Conservation (phyloP, 2,113 vertebrate species). For the Lasiurus cinereus region DNA sequence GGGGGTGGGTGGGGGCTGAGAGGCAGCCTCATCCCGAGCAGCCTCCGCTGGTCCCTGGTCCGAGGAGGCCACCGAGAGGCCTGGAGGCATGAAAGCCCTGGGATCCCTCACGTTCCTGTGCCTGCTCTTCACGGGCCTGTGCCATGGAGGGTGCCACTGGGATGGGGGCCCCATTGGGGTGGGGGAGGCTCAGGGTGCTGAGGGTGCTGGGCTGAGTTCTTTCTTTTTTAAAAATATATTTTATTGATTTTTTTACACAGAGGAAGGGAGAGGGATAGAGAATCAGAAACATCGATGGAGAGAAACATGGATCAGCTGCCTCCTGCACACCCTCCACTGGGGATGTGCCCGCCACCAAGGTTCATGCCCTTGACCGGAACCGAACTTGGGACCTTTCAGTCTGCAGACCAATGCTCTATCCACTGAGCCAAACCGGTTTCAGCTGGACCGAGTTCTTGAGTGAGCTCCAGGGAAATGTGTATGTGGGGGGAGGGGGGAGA, state of each 20-base stretch:
- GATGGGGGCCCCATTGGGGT: background rate
- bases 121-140: background rate
- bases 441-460: background rate
- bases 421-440: too few species aligned
- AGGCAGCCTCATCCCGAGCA: rapidly evolving
- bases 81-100: rapidly evolving
- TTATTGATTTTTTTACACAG: too few species aligned
- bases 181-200: background rate
- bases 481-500: too few species aligned
- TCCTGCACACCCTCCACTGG: too few species aligned
- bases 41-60: background rate
- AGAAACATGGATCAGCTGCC: too few species aligned
- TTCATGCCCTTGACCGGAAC: too few species aligned
- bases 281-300: too few species aligned
- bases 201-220: background rate
- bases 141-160: background rate
- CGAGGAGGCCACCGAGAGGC: rapidly evolving
- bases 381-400: too few species aligned
- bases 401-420: too few species aligned
- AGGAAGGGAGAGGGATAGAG: too few species aligned
- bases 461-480: background rate
- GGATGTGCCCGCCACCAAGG: too few species aligned
- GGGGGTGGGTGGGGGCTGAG: background rate
- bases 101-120: rapidly evolving
- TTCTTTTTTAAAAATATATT: too few species aligned